Conservation (phyloP, 2,113 vertebrate genomes). For the Numida meleagris region DNA sequence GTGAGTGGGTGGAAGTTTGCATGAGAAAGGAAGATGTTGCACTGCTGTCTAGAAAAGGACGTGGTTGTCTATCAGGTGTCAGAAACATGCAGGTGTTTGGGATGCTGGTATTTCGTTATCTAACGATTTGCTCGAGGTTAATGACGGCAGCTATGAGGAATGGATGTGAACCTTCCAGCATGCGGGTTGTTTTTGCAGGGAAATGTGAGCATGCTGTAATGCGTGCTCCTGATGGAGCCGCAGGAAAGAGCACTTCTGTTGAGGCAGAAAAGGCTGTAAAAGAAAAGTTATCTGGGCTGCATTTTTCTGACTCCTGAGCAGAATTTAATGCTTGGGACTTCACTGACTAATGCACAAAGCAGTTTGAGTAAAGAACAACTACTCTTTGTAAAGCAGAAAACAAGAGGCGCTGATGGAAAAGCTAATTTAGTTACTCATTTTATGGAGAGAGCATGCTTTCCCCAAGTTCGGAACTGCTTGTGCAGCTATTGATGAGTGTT, state of each 20-base stretch:
- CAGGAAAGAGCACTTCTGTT: neutral
- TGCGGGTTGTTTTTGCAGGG: neutral
- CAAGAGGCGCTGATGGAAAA: constrained; percentile 36
- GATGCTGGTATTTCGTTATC: neutral
- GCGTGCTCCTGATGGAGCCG: neutral
- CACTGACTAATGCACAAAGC: constrained; percentile 25
- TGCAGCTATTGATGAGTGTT: constrained; percentile 19
- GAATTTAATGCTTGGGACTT: constrained; percentile 19
- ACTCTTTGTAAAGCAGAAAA: constrained; percentile 19
- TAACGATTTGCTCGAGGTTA: neutral
- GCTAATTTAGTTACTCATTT: constrained; percentile 49
- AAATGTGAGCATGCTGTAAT: neutral
- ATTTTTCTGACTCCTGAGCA: constrained; percentile 1
- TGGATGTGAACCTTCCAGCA: neutral
- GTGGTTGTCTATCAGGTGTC: neutral
- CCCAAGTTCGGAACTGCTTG: neutral
- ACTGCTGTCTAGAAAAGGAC: constrained; percentile 37
- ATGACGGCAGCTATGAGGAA: neutral
- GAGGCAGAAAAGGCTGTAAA: neutral
- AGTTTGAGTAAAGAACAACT: constrained; percentile 13
- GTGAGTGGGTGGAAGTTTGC: constrained; percentile 47
- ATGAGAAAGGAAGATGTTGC: constrained; percentile 55
- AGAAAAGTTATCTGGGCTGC: neutral
- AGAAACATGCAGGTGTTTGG: constrained; percentile 48
- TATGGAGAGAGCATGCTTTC: neutral